A percentile compares a stretch with the other conserved stretches of the same genome.
Evolutionary conservation across 2,888 invertebrate genomes (phyloP).

Genomic region (Tenthredo mesomela): DNA sequence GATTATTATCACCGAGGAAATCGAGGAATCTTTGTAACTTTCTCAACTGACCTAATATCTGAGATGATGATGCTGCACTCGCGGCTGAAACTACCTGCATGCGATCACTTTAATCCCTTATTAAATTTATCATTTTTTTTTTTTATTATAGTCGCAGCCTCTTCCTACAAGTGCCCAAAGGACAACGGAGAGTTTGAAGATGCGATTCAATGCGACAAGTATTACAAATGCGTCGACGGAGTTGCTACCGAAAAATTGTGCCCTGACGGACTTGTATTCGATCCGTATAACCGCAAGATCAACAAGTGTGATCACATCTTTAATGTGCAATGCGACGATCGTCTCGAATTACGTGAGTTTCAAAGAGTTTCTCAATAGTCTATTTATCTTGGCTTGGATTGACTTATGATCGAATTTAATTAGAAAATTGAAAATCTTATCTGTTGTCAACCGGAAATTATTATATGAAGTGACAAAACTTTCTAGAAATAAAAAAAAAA

Average conservation of each 20-base stretch:
- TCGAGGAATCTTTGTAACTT: not conserved
- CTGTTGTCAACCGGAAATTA: not conserved
- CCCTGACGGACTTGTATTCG: slow-evolving; percentile 94
- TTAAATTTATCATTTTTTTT: slow-evolving; percentile 64
- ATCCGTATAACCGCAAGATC: slow-evolving; percentile 89
- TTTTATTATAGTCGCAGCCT: slow-evolving; percentile 78
- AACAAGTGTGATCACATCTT: slow-evolving; percentile 96
- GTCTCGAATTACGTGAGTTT: slow-evolving; percentile 92
- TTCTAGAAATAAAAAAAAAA: not conserved
- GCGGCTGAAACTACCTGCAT: not conserved
- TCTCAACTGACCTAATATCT: slow-evolving; percentile 6
- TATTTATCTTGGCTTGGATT: not conserved
- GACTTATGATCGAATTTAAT: not conserved
- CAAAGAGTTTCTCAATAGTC: not conserved
- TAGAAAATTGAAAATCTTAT: not conserved
- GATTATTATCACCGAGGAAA: not conserved
- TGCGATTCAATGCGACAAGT: slow-evolving; percentile 91
- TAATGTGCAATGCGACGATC: slow-evolving; percentile 94
- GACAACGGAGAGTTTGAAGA: slow-evolving; percentile 92
- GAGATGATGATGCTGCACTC: not conserved
- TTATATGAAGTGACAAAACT: not conserved
- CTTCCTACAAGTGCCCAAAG: slow-evolving; percentile 86
- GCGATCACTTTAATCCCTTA: not conserved
- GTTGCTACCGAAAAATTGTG: slow-evolving; percentile 87
- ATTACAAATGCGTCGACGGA: slow-evolving; percentile 89